Percentiles rank a stretch among this genome's conserved stretches.
Evolutionary conservation across 1,140 invertebrate genomes (phyloP).

Genomic region (Solenopsis invicta): DNA sequence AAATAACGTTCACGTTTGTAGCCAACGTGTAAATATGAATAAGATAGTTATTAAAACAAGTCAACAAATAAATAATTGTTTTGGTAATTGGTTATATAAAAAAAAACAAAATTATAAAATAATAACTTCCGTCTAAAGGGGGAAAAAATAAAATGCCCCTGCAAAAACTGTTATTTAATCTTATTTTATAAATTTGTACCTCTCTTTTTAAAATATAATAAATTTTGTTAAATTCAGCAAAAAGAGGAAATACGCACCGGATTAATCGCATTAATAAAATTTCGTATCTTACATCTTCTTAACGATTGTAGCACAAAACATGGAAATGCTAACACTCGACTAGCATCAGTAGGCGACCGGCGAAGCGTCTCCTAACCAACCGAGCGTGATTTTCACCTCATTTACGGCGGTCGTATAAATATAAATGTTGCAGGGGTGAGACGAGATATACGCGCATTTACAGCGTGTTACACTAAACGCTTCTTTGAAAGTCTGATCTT

Average conservation of each 20-base stretch:
- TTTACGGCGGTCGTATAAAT: constrained; percentile 72
- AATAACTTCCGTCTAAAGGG: background rate
- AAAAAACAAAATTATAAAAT: background rate
- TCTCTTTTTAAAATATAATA: background rate
- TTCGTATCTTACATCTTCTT: background rate
- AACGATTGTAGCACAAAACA: background rate
- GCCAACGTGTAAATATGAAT: background rate
- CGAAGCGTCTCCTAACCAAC: constrained; percentile 61
- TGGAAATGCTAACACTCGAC: background rate
- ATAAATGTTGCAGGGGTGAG: constrained; percentile 60
- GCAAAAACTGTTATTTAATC: background rate
- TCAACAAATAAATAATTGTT: constrained; percentile 14
- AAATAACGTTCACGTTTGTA: background rate
- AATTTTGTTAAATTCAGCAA: background rate
- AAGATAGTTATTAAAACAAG: constrained; percentile 2
- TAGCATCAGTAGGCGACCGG: constrained; percentile 30
- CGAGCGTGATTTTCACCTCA: constrained; percentile 79
- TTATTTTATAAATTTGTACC: background rate
- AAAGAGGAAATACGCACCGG: background rate
- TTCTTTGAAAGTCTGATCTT: constrained; percentile 61
- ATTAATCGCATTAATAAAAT: background rate
- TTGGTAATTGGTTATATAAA: background rate
- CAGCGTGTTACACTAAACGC: constrained; percentile 57
- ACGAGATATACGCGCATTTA: constrained; percentile 64
- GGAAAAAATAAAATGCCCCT: background rate